A percentile compares a stretch with the other conserved stretches of the same genome.
phyloP scores from a whole-genome alignment of 2,797 vertebrate species.

The Poecilia velifera region DNA sequence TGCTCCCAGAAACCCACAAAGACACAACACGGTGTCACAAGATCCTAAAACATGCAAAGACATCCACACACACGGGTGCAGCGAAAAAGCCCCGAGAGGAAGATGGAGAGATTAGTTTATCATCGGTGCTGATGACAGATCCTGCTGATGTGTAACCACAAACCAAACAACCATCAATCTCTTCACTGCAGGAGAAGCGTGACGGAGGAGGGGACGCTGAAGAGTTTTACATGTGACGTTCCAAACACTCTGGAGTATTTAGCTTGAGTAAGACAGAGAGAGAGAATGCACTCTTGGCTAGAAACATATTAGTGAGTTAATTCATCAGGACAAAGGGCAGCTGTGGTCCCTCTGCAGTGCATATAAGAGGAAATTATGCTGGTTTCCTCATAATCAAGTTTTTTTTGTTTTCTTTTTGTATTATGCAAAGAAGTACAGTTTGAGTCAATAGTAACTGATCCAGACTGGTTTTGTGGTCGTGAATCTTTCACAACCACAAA shows the following conservation, averaged over 20 bases:
- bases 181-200: constrained; percentile 30
- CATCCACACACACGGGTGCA: constrained; percentile 5
- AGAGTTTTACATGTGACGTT: constrained; percentile 58
- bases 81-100: constrained; percentile 40
- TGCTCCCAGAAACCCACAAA: constrained; percentile 24
- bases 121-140: constrained; percentile 64
- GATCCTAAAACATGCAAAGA: constrained; percentile 29
- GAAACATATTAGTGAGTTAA: constrained; percentile 40
- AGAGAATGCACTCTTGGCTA: constrained; percentile 8
- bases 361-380: constrained; percentile 12
- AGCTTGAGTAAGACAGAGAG: constrained; percentile 21
- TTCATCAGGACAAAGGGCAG: constrained; percentile 48
- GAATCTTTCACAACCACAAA: neutral
- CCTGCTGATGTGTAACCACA: constrained; percentile 72
- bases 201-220: constrained; percentile 35
- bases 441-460: neutral
- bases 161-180: constrained; percentile 69
- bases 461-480: neutral
- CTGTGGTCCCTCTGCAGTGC: constrained; percentile 27
- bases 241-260: constrained; percentile 60
- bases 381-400: neutral
- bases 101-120: constrained; percentile 69
- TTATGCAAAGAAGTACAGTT: neutral
- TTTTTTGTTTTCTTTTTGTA: too few species aligned
- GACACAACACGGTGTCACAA: constrained; percentile 39